Conservation (phyloP, 1,140 invertebrate genomes). For the Drosophila tani region DNA sequence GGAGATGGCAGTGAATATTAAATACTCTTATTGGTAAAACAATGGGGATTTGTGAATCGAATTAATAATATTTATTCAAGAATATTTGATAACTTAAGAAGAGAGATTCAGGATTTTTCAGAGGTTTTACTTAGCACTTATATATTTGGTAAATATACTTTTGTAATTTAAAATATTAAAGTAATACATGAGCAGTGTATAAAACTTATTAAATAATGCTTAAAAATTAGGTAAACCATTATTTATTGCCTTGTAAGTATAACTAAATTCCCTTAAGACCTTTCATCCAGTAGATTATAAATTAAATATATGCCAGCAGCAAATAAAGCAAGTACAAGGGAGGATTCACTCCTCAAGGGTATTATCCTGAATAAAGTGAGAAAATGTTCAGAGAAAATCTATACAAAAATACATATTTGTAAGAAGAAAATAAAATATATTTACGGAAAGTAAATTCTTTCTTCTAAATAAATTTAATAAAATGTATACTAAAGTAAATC, state of each 20-base stretch:
- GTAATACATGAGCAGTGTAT: too few relatives aligned
- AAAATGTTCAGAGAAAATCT: not conserved
- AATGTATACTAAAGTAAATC: too few relatives aligned
- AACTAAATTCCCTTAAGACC: too few relatives aligned
- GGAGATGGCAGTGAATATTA: conserved; percentile 11
- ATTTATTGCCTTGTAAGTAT: too few relatives aligned
- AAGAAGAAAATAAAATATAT: not conserved
- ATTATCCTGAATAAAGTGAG: too few relatives aligned
- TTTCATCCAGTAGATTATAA: not conserved
- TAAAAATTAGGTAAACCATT: not conserved
- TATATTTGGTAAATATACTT: too few relatives aligned
- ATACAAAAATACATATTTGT: not conserved
- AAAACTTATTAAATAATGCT: too few relatives aligned
- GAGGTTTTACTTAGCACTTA: too few relatives aligned
- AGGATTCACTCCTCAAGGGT: too few relatives aligned
- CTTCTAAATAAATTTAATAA: too few relatives aligned
- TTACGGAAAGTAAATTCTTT: not conserved
- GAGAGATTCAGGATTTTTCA: too few relatives aligned
- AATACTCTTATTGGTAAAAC: conserved; percentile 16
- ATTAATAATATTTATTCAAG: not conserved
- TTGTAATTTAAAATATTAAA: not conserved
- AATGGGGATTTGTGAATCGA: not conserved
- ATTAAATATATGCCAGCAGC: too few relatives aligned
- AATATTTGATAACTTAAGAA: not conserved
- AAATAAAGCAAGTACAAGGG: not conserved